Evolutionary conservation across 1,140 invertebrate genomes (phyloP), one percentile per base, ranked within the genome.

Genomic region (Berghia stephanieae): DNA sequence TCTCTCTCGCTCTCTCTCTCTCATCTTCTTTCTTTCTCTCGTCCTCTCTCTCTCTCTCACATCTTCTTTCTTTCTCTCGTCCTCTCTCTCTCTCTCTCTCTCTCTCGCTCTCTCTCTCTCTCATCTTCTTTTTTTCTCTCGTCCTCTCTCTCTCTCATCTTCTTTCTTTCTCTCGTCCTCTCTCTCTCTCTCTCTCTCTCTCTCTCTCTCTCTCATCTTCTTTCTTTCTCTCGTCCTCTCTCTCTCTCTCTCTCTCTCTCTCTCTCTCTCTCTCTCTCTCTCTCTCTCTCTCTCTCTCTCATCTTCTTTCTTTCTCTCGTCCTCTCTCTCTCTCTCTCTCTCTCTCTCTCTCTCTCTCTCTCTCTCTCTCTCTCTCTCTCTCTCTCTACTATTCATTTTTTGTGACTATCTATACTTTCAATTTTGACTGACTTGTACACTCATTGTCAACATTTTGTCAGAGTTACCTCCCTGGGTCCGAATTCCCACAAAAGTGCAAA

Each of bases 201-300:
- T 21, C 27, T 66, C 63, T 34, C 27, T 34, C 63, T 66, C 63
- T 34, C 27, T 34, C 63, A 38, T 38, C 27, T 38, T 34, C 63
- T 34, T 24, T 31, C 4, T 31, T 5, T 40, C 36, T 40, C 36
- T 24, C 42, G 27, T 44, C 49, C 68, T 44, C 42, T 24, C 68
- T 44, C 71, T 36, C 71, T 18, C 31, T 42, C 31, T 42, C 49
- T 18, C 36, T 42, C 71, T 73, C 46, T 42, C 52, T 57, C 71
- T 57, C 38, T 42, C 52, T 73, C 71, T 57, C 38, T 42, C 38
- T 73, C 49, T 73, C 38, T 6, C 38, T 73, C 40, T 55, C 8
- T n/a, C 21, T 57, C 49, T 42, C 6, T 18, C 49, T 52, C 70
- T 5, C 34, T 18, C 34, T 24, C 70, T 6, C 34, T n/a, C 43